Evolutionary conservation across 2,888 invertebrate genomes (phyloP).

Genomic region (Drosophila subsilvestris): DNA sequence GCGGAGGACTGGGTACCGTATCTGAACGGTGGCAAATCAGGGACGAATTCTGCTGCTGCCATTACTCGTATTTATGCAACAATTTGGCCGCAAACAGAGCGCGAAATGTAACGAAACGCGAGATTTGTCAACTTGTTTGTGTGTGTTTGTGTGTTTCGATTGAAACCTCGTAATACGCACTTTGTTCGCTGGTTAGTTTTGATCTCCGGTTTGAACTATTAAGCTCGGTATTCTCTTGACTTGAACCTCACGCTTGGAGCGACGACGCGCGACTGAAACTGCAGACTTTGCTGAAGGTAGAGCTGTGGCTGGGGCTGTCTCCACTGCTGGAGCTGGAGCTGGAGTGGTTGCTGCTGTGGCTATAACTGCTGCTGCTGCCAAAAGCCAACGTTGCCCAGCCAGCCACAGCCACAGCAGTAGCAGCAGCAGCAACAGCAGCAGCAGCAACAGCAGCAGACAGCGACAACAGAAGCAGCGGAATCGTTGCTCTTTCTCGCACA

Average conservation of each 20-base stretch:
- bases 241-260: conserved; percentile 71
- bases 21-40: conserved; percentile 15
- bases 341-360: conserved; percentile 7
- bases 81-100: conserved; percentile 75
- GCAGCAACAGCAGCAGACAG: conserved; percentile 4
- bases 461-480: neutral
- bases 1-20: neutral
- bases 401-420: conserved; percentile 9
- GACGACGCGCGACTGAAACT: conserved; percentile 79
- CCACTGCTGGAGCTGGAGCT: conserved; percentile 33
- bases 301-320: conserved; percentile 23
- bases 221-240: conserved; percentile 13
- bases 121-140: conserved; percentile 64
- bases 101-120: conserved; percentile 70
- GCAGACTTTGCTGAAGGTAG: conserved; percentile 65
- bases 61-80: conserved; percentile 49
- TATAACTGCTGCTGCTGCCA: conserved; percentile 25
- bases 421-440: conserved; percentile 16
- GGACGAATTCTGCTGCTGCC: conserved; percentile 16
- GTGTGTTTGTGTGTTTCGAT: conserved; percentile 4
- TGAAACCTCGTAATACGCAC: conserved; percentile 39
- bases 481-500: conserved; percentile 22
- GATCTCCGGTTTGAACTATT: conserved; percentile 6
- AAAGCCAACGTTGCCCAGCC: conserved; percentile 33
- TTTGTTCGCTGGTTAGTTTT: conserved; percentile 27